Percentiles rank a stretch among this genome's conserved stretches.
phyloP scores from a whole-genome alignment of 2,113 vertebrate genomes.

The Archocentrus centrarchus region DNA sequence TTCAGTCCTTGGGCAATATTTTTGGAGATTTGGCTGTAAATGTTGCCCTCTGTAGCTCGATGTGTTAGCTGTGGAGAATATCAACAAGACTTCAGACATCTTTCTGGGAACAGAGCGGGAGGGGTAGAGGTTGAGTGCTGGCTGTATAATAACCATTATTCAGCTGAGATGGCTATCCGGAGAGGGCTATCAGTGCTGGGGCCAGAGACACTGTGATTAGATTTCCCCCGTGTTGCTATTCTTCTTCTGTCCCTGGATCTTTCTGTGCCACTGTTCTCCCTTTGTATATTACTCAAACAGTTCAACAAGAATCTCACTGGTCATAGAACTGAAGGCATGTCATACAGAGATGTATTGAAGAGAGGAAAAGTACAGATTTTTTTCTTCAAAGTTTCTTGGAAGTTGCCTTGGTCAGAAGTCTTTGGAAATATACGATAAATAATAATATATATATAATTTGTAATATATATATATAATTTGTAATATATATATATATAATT shows the following conservation, averaged over 20 bases:
- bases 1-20: constrained; percentile 27
- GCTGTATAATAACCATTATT: constrained; percentile 77
- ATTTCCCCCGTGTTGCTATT: constrained; percentile 71
- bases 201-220: constrained; percentile 75
- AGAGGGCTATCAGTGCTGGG: constrained; percentile 64
- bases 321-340: constrained; percentile 17
- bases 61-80: constrained; percentile 56
- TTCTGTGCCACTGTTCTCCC: constrained; percentile 43
- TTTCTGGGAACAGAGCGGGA: constrained; percentile 52
- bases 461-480: too few relatives aligned
- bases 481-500: too few relatives aligned
- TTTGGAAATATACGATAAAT: background rate
- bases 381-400: background rate
- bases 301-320: constrained; percentile 31
- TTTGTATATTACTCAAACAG: constrained; percentile 47
- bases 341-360: background rate
- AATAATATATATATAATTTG: too few relatives aligned
- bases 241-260: constrained; percentile 54
- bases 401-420: background rate
- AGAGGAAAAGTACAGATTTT: background rate
- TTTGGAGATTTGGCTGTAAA: constrained; percentile 69
- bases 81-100: constrained; percentile 53
- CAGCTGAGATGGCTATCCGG: constrained; percentile 70
- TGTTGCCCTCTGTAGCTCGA: constrained; percentile 61
- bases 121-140: constrained; percentile 66